phyloP scores from a whole-genome alignment of 2,113 vertebrate species.

The Boulengeromyrus knoepffleri region DNA sequence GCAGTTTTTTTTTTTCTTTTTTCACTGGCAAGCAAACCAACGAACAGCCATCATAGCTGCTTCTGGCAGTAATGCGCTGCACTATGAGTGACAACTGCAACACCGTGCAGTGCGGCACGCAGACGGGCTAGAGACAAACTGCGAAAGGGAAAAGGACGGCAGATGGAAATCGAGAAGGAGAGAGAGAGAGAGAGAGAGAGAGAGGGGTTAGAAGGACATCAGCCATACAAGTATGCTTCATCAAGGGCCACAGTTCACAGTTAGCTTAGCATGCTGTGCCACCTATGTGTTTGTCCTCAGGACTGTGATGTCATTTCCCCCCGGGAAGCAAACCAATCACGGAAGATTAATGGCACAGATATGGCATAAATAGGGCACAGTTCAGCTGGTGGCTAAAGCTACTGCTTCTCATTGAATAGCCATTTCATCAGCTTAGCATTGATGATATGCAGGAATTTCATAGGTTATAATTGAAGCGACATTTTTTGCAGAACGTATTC shows the following conservation, averaged over 20 bases:
- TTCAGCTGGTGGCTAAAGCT: background rate
- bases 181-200: background rate
- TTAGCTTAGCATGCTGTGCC: background rate
- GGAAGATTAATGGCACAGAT: conserved; percentile 1
- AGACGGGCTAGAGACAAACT: background rate
- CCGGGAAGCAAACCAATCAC: background rate
- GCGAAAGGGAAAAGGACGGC: background rate
- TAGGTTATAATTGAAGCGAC: background rate
- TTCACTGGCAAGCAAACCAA: conserved; percentile 1
- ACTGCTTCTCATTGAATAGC: background rate
- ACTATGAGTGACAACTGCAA: background rate
- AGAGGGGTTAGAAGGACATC: background rate
- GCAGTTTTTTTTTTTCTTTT: background rate
- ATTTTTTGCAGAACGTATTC: background rate
- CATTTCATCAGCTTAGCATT: background rate
- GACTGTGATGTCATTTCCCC: background rate
- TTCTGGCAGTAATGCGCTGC: background rate
- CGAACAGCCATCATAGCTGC: background rate
- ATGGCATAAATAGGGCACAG: background rate
- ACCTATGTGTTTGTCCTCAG: background rate
- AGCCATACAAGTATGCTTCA: background rate
- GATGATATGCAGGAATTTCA: background rate
- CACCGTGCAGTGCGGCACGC: background rate
- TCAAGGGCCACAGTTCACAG: background rate
- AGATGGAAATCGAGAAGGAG: background rate